Conservation (phyloP, 2,888 invertebrate genomes). For the Altica lythri region DNA sequence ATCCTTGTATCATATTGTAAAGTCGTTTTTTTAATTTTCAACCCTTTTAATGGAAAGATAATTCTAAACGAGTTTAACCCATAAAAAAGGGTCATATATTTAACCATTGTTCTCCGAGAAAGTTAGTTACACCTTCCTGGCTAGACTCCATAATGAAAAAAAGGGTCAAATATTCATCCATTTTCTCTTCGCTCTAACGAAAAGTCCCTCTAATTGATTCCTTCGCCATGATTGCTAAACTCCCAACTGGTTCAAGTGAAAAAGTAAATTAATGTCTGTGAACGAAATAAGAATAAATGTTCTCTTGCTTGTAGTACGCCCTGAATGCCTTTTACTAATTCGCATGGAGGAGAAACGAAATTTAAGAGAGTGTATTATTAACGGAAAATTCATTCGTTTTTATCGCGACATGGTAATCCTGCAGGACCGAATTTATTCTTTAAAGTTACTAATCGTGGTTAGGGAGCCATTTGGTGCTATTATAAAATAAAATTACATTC, state of each 20-base stretch:
- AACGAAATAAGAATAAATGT: constrained; percentile 34
- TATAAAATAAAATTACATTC: too few relatives aligned
- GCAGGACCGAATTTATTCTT: too few relatives aligned
- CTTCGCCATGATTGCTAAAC: constrained; percentile 6
- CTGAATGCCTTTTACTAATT: too few relatives aligned
- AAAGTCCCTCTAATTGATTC: constrained; percentile 17
- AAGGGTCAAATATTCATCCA: constrained; percentile 17
- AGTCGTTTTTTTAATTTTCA: not conserved
- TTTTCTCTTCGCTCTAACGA: constrained; percentile 2
- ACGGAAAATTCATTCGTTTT: too few relatives aligned
- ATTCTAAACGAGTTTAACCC: not conserved
- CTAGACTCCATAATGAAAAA: constrained; percentile 3
- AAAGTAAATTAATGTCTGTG: constrained; percentile 33
- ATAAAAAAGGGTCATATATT: not conserved
- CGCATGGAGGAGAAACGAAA: too few relatives aligned
- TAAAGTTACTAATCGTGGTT: too few relatives aligned
- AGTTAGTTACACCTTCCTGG: constrained; percentile 12
- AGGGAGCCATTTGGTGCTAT: too few relatives aligned
- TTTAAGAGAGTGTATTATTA: too few relatives aligned
- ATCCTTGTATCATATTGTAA: not conserved
- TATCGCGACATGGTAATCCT: too few relatives aligned
- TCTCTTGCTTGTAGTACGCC: constrained; percentile 2
- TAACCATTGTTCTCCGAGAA: not conserved
- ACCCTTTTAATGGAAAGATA: too few relatives aligned
- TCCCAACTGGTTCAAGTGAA: constrained; percentile 17